A percentile compares a stretch with the other conserved stretches of the same genome.
These are phyloP conservation scores for Propithecus perrieri DNA, from an alignment of 2,797 vertebrate genomes.

Conservation along the genomic window DNA sequence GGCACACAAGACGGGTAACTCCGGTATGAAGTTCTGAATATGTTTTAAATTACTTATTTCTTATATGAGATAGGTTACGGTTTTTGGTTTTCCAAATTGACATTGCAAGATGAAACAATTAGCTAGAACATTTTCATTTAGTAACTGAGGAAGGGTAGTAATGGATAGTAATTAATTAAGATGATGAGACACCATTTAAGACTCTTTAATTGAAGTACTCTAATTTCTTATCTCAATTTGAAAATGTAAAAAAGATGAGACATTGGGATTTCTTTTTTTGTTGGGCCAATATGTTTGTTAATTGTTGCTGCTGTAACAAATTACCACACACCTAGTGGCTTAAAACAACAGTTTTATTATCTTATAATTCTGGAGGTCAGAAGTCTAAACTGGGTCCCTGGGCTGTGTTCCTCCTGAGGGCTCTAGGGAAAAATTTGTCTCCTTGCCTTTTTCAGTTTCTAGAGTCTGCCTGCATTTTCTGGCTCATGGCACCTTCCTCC, in stretches of 20 bases:
- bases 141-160: background rate
- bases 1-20: background rate
- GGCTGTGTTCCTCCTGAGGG: background rate
- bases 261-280: background rate
- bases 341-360: background rate
- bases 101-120: slow-evolving; percentile 25
- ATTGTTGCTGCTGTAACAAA: background rate
- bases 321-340: background rate
- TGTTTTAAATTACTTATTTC: slow-evolving; percentile 36
- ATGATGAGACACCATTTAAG: background rate
- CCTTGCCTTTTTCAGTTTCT: background rate
- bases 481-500: background rate
- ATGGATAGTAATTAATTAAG: slow-evolving; percentile 9
- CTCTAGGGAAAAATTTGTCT: background rate
- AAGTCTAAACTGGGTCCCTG: background rate
- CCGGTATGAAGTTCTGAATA: background rate
- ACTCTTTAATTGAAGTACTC: slow-evolving; percentile 2
- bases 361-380: background rate
- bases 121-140: slow-evolving; percentile 2
- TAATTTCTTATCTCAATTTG: slow-evolving; percentile 37
- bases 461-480: background rate
- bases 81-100: slow-evolving; percentile 13
- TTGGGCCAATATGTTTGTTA: background rate
- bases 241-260: background rate
- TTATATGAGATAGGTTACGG: background rate